Evolutionary conservation across 2,797 vertebrate genomes (phyloP), one percentile per base, ranked within the genome.

Genomic region (Bothrops alternatus): DNA sequence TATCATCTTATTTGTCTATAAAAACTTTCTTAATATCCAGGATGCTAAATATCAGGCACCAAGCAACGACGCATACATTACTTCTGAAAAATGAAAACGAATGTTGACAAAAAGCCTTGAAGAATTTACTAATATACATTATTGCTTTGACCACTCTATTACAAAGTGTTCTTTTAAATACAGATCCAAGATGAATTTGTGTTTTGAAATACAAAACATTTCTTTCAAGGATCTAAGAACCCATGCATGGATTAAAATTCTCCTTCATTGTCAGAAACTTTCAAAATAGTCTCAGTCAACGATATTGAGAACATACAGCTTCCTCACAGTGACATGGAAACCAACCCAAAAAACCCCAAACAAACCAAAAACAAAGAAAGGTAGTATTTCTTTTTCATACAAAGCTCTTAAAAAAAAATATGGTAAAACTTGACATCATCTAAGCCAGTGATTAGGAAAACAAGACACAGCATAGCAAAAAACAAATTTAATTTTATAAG

Each of bases 31-130:
- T 86, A 65, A 87, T 65, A 55, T 37, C 28, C n/a, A 37, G 63
- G 47, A 53, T 7, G 73, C 50, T 73, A 69, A 65, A 32, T 82
- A 42, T 53, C 57, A 63, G 20, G 25, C 13, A 55, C 32, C 53
- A 32, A 63, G 20, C n/a, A 95, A 0, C 1, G 2, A 32, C 13
- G 28, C 13, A 94, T 91, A 57, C 50, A 94, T 90, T 91, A 90
- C 0, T 13, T 78, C 91, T 92, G 65, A 85, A 82, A 91, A 92
- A 53, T 73, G 10, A 92, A 94, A 93, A 91, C 1, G 57, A 0
- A 6, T 16, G 12, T 94, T 25, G 63, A n/a, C 89, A 61, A 91
- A 91, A 60, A 65, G 23, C 65, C 0, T 85, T 91, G 93, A 95
- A 32, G 0, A 4, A 88, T 69, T 4, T 53, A 26, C 50, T 16